Evolutionary conservation across 2,888 invertebrate species (phyloP).

Genomic region (Cantharis rustica): DNA sequence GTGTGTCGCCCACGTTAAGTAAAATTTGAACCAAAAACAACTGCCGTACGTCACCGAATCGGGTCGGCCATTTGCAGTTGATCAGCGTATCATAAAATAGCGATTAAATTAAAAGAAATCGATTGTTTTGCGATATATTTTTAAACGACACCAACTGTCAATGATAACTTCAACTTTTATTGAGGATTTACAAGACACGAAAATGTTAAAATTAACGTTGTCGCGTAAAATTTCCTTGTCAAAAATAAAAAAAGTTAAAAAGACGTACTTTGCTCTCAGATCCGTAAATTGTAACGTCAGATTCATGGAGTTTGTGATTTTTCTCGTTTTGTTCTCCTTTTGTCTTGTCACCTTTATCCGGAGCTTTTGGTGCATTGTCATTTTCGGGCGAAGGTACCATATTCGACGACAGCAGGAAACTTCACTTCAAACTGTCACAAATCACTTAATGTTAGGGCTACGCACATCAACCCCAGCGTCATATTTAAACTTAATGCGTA

Average conservation of each 20-base stretch:
- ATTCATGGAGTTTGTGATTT: constrained; percentile 56
- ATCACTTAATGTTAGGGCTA: constrained; percentile 23
- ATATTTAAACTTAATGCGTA: constrained; percentile 3
- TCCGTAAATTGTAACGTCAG: constrained; percentile 43
- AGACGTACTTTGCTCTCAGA: constrained; percentile 44
- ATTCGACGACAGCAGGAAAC: constrained; percentile 50
- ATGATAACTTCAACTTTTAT: background rate
- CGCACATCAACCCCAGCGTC: constrained; percentile 11
- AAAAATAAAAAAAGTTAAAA: background rate
- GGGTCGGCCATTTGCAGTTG: constrained; percentile 37
- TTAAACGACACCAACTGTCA: background rate
- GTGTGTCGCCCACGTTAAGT: background rate
- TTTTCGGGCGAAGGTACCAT: constrained; percentile 81
- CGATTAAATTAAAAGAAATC: constrained; percentile 28
- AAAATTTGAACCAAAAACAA: constrained; percentile 32
- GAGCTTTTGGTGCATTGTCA: constrained; percentile 76
- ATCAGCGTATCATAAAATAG: constrained; percentile 33
- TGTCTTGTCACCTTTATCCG: constrained; percentile 67
- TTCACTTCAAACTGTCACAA: constrained; percentile 27
- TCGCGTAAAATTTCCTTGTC: background rate
- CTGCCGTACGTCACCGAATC: constrained; percentile 34
- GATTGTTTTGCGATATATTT: constrained; percentile 30
- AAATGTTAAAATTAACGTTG: background rate
- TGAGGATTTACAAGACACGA: background rate
- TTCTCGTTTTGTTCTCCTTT: constrained; percentile 58